Conservation (phyloP, 1,140 invertebrate genomes). For the Pseudoatta argentina region DNA sequence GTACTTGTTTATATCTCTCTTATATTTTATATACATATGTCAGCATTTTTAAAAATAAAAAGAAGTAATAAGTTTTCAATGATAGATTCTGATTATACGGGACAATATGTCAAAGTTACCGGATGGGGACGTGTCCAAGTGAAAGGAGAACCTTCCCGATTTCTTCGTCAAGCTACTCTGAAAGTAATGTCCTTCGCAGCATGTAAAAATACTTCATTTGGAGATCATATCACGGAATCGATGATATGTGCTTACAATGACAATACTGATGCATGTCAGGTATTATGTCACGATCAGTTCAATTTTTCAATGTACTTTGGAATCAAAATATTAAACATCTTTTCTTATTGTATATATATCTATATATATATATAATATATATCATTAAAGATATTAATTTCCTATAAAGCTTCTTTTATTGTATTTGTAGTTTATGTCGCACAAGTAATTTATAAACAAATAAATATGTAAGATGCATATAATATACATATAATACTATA, state of each 20-base stretch:
- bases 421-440: not conserved
- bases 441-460: not conserved
- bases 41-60: not conserved
- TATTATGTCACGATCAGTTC: constrained; percentile 70
- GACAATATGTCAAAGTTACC: constrained; percentile 86
- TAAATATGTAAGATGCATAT: too few relatives aligned
- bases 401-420: not conserved
- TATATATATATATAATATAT: too few relatives aligned
- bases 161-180: constrained; percentile 86
- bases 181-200: constrained; percentile 82
- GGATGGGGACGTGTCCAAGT: constrained; percentile 89
- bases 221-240: constrained; percentile 83
- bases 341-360: not conserved
- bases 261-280: constrained; percentile 88
- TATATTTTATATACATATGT: not conserved
- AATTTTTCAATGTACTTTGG: not conserved
- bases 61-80: constrained; percentile 20
- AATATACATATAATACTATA: too few relatives aligned
- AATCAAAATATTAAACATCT: not conserved
- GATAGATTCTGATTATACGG: constrained; percentile 83
- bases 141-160: constrained; percentile 85
- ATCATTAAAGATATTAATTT: not conserved
- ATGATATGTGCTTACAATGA: constrained; percentile 87
- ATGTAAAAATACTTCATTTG: constrained; percentile 84
- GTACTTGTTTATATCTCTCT: not conserved